These are phyloP conservation scores for Pomatostomus ruficeps DNA, from an alignment of 2,113 vertebrate genomes.

Conservation along the genomic window DNA sequence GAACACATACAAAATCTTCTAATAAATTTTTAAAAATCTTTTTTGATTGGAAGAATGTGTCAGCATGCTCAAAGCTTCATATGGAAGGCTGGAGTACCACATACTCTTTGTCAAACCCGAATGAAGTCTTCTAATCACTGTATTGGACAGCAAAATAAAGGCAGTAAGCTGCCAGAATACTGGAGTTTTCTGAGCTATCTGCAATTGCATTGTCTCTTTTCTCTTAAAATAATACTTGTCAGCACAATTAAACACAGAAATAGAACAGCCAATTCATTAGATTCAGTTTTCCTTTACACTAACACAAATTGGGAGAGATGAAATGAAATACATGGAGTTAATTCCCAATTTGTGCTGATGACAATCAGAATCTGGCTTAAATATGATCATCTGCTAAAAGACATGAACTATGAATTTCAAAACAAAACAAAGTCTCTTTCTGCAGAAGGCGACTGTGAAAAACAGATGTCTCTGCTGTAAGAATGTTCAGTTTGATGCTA, in stretches of 20 bases:
- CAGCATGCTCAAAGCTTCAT: background rate
- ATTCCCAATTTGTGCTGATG: slow-evolving; percentile 20
- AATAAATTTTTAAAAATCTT: background rate
- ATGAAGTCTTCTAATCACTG: background rate
- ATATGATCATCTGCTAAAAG: slow-evolving; percentile 44
- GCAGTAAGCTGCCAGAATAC: background rate
- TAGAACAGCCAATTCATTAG: slow-evolving; percentile 3
- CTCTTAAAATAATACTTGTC: slow-evolving; percentile 9
- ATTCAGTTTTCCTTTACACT: slow-evolving; percentile 9
- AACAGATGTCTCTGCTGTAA: slow-evolving; percentile 41
- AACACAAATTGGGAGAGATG: background rate
- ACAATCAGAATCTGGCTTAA: slow-evolving; percentile 44
- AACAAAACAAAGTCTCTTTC: slow-evolving; percentile 27
- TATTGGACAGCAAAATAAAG: background rate
- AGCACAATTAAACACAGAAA: slow-evolving; percentile 9
- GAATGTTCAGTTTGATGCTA: slow-evolving; percentile 29
- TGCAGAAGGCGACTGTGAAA: slow-evolving; percentile 39
- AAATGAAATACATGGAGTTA: slow-evolving; percentile 29
- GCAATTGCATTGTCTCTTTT: background rate
- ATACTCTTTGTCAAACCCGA: background rate
- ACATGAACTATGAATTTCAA: slow-evolving; percentile 13
- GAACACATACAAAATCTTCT: background rate
- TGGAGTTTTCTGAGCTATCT: background rate
- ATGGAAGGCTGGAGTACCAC: background rate
- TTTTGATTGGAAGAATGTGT: background rate